Percentiles rank a stretch among this genome's conserved stretches.
These are phyloP conservation scores for Lepeophtheirus nordmannii DNA, from an alignment of 2,888 invertebrate genomes.

Conservation along the genomic window DNA sequence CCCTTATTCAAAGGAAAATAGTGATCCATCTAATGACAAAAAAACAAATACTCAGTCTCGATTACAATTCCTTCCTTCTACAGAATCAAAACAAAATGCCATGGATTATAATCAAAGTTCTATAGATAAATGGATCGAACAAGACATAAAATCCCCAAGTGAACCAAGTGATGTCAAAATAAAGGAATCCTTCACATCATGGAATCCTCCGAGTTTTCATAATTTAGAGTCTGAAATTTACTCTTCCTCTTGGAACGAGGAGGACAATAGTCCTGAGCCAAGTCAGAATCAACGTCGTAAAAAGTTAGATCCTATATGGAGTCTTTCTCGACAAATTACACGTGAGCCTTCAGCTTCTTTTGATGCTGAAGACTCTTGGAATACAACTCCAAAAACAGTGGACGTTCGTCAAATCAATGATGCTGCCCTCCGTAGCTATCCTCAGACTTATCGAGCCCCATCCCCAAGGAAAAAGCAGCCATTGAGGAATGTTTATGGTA, in stretches of 20 bases:
- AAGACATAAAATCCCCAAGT: too few species aligned
- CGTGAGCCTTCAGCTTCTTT: too few species aligned
- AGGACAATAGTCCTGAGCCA: background rate
- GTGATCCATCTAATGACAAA: background rate
- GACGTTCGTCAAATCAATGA: background rate
- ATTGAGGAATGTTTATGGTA: background rate
- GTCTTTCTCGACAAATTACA: background rate
- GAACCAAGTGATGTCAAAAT: background rate
- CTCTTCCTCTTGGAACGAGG: background rate
- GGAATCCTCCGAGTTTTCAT: background rate
- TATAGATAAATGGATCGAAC: too few species aligned
- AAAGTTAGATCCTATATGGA: background rate
- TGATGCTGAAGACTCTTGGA: too few species aligned
- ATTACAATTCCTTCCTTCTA: too few species aligned
- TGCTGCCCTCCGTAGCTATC: background rate
- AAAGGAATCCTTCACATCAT: background rate
- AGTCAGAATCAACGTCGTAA: background rate
- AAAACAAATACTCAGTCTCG: background rate
- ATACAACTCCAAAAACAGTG: background rate
- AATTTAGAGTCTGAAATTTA: background rate
- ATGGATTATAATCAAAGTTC: too few species aligned
- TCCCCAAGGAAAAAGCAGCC: background rate
- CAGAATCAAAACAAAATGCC: too few species aligned
- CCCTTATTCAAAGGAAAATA: background rate
- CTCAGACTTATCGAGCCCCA: background rate